These are phyloP conservation scores for Clinocottus analis DNA, from an alignment of 2,113 vertebrate genomes.

Conservation along the genomic window DNA sequence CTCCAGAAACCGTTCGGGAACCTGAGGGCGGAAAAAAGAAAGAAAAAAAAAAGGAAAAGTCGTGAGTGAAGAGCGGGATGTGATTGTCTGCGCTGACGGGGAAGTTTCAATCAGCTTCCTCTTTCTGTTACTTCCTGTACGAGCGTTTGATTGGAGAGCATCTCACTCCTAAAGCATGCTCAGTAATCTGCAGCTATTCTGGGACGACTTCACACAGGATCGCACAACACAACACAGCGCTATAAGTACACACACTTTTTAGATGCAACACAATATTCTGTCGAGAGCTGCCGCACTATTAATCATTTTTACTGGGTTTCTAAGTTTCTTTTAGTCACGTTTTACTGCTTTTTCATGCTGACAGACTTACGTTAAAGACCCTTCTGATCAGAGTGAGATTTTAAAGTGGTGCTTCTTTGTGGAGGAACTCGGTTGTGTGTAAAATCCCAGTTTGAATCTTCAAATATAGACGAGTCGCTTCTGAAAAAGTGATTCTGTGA, in stretches of 20 bases:
- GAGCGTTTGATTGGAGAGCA: not conserved
- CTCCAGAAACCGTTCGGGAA: conserved; percentile 98
- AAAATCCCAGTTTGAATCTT: not conserved
- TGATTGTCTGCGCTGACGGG: not conserved
- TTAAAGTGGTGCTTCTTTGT: not conserved
- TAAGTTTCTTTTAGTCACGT: not conserved
- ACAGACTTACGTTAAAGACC: no score
- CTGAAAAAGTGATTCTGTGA: conserved; percentile 14
- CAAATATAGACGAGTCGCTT: not conserved
- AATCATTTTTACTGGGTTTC: no score
- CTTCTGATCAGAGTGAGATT: not conserved
- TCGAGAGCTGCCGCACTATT: not conserved
- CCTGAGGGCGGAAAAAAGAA: conserved; percentile 76
- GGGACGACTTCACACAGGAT: not conserved
- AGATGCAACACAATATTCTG: not conserved
- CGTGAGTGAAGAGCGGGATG: not conserved
- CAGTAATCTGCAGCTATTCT: not conserved
- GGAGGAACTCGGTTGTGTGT: not conserved
- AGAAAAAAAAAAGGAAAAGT: conserved; percentile 71
- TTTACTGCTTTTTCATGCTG: not conserved
- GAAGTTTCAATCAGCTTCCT: conserved; percentile 8
- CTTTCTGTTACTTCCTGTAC: conserved; percentile 20
- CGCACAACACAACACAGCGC: not conserved
- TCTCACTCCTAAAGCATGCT: not conserved
- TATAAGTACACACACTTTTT: not conserved